A percentile compares a stretch with the other conserved stretches of the same genome.
Evolutionary conservation across 2,888 invertebrate species (phyloP).

Genomic region (Odontomyia ornata): DNA sequence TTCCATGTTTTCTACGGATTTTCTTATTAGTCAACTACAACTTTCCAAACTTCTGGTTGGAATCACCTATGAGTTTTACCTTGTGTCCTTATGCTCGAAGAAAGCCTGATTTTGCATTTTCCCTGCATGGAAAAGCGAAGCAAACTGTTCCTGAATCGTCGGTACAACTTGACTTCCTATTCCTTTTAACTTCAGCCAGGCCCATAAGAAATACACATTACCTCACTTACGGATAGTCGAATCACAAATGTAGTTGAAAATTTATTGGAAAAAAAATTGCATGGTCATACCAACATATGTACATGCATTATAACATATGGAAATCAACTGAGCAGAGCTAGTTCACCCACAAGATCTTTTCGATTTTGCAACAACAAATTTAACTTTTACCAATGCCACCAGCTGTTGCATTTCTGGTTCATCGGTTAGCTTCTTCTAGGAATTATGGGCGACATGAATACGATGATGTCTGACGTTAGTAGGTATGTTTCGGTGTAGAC

Average conservation of each 20-base stretch:
- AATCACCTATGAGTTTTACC: slow-evolving; percentile 4
- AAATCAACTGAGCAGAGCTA: not conserved
- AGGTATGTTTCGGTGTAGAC: not conserved
- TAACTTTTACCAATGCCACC: not conserved
- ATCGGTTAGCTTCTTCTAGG: not conserved
- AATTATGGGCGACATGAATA: not conserved
- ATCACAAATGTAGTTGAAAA: not conserved
- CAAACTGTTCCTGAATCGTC: too few relatives aligned
- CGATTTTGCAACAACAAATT: slow-evolving; percentile 16
- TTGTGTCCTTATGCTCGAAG: not conserved
- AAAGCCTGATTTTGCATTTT: too few relatives aligned
- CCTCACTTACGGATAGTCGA: too few relatives aligned
- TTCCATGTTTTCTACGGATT: slow-evolving; percentile 14
- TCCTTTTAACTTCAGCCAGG: too few relatives aligned
- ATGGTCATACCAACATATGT: not conserved
- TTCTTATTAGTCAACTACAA: slow-evolving; percentile 15
- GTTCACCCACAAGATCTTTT: not conserved
- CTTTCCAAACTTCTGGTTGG: slow-evolving; percentile 13
- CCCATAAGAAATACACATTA: too few relatives aligned
- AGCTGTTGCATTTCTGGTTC: slow-evolving; percentile 38
- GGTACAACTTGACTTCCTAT: too few relatives aligned
- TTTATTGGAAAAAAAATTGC: slow-evolving; percentile 2
- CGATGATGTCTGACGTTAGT: too few relatives aligned
- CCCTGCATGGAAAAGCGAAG: too few relatives aligned
- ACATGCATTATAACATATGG: not conserved